Conservation (phyloP, 2,797 vertebrate species). For the Molossus alvarezi region DNA sequence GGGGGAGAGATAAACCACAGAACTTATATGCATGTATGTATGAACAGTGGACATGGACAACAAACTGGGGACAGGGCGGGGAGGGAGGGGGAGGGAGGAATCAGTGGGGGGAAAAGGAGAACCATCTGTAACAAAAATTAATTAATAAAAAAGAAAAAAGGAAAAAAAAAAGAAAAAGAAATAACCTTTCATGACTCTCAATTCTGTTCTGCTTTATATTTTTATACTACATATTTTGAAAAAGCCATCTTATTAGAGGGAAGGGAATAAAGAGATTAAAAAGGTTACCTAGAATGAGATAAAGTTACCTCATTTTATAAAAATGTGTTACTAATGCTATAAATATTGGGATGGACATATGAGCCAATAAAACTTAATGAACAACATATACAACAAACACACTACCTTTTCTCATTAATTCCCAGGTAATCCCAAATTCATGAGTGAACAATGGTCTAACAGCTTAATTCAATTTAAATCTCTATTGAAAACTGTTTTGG, state of each 20-base stretch:
- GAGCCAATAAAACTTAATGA: conserved; percentile 6
- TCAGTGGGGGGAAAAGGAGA: no score
- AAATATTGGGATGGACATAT: not conserved
- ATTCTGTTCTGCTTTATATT: conserved; percentile 28
- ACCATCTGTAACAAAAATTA: no score
- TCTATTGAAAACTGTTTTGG: conserved; percentile 6
- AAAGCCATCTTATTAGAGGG: conserved; percentile 13
- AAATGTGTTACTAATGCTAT: conserved; percentile 6
- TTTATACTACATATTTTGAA: conserved; percentile 58
- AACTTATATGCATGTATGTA: no score
- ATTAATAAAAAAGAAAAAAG: no score
- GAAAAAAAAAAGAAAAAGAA: no score
- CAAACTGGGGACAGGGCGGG: no score
- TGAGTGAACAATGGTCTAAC: conserved; percentile 3
- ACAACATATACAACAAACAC: not conserved
- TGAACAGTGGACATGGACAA: no score
- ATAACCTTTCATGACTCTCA: not conserved
- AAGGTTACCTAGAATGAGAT: not conserved
- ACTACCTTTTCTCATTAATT: conserved; percentile 50
- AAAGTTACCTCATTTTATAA: conserved; percentile 44
- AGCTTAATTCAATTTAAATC: conserved; percentile 34
- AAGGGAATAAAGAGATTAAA: not conserved
- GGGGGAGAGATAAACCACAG: no score
- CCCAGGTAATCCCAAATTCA: conserved; percentile 50
- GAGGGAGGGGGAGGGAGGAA: no score